These are phyloP conservation scores for Pionites leucogaster DNA, from an alignment of 2,113 vertebrate genomes.

Conservation along the genomic window DNA sequence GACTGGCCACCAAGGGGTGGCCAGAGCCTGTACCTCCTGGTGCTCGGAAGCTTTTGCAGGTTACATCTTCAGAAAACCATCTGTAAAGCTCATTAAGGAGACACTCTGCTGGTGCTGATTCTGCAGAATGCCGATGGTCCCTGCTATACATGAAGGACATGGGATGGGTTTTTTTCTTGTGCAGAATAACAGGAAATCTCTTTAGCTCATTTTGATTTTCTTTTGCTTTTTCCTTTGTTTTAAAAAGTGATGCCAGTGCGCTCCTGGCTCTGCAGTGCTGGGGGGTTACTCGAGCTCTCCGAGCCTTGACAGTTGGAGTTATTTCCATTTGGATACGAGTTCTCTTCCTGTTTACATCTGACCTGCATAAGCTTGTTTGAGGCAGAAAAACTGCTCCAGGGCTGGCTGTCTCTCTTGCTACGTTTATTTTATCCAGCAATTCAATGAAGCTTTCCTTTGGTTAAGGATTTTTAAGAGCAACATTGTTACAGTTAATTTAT, in stretches of 20 bases:
- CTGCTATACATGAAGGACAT: neutral
- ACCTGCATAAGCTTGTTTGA: neutral
- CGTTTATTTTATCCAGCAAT: neutral
- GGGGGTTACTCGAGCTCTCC: neutral
- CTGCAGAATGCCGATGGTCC: neutral
- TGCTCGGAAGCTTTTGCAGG: neutral
- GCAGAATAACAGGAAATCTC: constrained; percentile 3
- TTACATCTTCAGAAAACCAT: constrained; percentile 9
- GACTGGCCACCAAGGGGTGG: no score
- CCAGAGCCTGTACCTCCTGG: neutral
- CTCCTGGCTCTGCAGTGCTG: neutral
- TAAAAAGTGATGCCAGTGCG: neutral
- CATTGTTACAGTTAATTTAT: neutral
- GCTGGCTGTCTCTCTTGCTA: neutral
- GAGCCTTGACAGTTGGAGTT: neutral
- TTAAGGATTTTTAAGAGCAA: neutral
- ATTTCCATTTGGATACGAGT: neutral
- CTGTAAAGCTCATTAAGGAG: constrained; percentile 33
- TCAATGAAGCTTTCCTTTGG: neutral
- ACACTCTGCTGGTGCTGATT: neutral
- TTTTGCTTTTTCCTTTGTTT: neutral
- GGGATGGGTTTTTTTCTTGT: neutral
- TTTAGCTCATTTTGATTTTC: neutral
- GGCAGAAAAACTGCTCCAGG: neutral
- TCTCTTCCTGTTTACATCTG: neutral